Base-by-base conservation (phyloP, 2,113 vertebrate species). In the Lates calcarifer region DNA sequence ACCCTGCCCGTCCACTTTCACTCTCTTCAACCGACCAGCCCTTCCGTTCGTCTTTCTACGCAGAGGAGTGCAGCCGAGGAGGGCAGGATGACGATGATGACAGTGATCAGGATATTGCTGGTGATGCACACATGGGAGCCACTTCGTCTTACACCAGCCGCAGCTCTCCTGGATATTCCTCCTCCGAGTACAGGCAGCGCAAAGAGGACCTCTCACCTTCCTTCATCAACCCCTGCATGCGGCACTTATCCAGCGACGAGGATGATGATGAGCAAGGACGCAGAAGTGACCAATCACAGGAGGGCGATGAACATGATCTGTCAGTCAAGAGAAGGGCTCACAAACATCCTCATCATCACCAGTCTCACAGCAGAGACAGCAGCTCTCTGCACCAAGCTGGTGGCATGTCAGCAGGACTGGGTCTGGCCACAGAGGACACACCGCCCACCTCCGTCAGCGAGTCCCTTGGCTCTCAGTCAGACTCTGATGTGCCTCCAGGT, bases 371-470 rank as follows among this genome's bases (percentile, higher is more conserved):
- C 85, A 91, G 57, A 66, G 91, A 92, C 67, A 87, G 85, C 51
- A 87, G 91, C 55, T 90, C 91, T 28, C 79, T 91, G 31, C 88
- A 93, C 22, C 89, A 89, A 14, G 80, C 87, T 12, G 91, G 90
- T 13, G 90, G 90, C 43, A 81, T 91, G 89, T 85, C 88, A 2
- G 87, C 88, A 41, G 92, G 90, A 0, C 75, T 94, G 28, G 87
- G 84, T 13, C 82, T 94, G 47, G 94, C 92, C 53, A 92, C 92
- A 57, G 97, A 98, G 77, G 98, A 99, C 84, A 99, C 98, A 0
- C 98, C 98, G 12, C 98, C 98, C 7, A 99, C 96, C 0, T 99
- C 98, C 3, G 95, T 95, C 84, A 99, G 97, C 1, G 98, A 99
- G 79, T 98, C 98, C 12, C 94, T 97, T 70, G 96, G 95, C 56